phyloP scores from a whole-genome alignment of 2,888 invertebrate species.

The Terebella lapidaria region DNA sequence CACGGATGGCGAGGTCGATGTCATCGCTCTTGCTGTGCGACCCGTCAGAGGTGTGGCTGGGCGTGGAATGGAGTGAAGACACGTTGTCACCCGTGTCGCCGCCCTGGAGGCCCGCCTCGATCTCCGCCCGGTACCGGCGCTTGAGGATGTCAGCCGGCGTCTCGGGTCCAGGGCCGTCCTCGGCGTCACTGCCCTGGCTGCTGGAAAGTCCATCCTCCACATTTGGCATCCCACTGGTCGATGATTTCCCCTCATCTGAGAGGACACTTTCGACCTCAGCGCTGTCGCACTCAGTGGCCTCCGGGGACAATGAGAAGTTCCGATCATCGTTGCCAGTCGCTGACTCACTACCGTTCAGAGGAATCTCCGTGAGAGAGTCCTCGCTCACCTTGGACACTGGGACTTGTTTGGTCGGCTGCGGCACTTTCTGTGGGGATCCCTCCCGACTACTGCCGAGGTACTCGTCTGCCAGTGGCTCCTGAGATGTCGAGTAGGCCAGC shows the following conservation, averaged over 20 bases:
- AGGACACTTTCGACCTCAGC: slow-evolving; percentile 70
- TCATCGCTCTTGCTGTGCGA: slow-evolving; percentile 31
- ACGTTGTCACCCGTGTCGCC: not conserved
- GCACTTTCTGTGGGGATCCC: slow-evolving; percentile 16
- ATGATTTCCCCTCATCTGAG: slow-evolving; percentile 37
- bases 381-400: slow-evolving; percentile 8
- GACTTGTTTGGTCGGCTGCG: not conserved
- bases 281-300: slow-evolving; percentile 87
- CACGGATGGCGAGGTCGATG: slow-evolving; percentile 64
- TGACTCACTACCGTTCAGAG: slow-evolving; percentile 13
- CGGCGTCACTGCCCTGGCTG: slow-evolving; percentile 86
- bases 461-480: slow-evolving; percentile 27
- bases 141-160: slow-evolving; percentile 56
- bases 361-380: slow-evolving; percentile 17
- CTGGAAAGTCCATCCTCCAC: slow-evolving; percentile 91
- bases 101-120: slow-evolving; percentile 22
- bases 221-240: slow-evolving; percentile 67
- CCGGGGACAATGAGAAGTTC: slow-evolving; percentile 66
- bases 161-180: slow-evolving; percentile 50
- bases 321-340: slow-evolving; percentile 1
- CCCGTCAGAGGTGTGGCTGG: slow-evolving; percentile 1
- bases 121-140: slow-evolving; percentile 57
- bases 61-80: not conserved
- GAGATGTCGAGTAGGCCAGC: slow-evolving; percentile 58
- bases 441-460: slow-evolving; percentile 17